Base-by-base conservation (phyloP, 2,113 vertebrate genomes). In the Raphicerus campestris region DNA sequence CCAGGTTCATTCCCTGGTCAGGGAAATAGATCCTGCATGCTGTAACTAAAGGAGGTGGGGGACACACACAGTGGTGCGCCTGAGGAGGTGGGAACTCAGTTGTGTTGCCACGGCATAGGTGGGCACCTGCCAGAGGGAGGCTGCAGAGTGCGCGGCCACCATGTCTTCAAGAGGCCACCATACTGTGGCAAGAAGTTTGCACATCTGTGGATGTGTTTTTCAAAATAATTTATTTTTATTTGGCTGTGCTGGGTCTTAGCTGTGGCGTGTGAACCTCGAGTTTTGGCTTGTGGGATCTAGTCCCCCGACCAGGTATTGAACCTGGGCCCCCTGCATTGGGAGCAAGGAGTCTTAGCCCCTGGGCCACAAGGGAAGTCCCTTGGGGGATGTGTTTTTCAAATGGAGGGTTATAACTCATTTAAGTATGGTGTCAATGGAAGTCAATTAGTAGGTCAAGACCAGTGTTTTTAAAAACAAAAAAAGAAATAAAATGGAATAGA, bases 61-160 rank as follows among this genome's bases (percentile, higher is more conserved):
- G 49, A n/a, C 5, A 30, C 0, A 35, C 0, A 22, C 19, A 3
- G 4, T 1, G 39, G 39, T 0, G 32, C 14, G 26, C 75, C 26
- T 30, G 49, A 58, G 70, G 70, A 17, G 4, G 24, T 1, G 15
- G 60, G 49, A 87, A 45, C 60, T 81, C n/a, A 6, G 30, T 1
- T 13, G 70, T 51, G n/a, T 30, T 66, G 61, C 32, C 4, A 47
- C 30, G 2, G 73, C 2, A 39, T 49, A 6, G 13, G 22, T 39
- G 73, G 49, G 19, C 39, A 11, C 39, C 75, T 1, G 19, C 70
- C 28, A 24, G 94, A 53, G 35, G 19, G 73, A 11, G 51, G 45
- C 26, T 81, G 53, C 77, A 28, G 19, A 22, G 32, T 10, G 39
- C 66, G 32, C 0, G 0, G 26, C 66, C 45, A 55, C 17, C 60